A percentile compares a stretch with the other conserved stretches of the same genome.
Evolutionary conservation across 2,888 invertebrate species (phyloP).

Genomic region (Pycnomerus fuliginosus): DNA sequence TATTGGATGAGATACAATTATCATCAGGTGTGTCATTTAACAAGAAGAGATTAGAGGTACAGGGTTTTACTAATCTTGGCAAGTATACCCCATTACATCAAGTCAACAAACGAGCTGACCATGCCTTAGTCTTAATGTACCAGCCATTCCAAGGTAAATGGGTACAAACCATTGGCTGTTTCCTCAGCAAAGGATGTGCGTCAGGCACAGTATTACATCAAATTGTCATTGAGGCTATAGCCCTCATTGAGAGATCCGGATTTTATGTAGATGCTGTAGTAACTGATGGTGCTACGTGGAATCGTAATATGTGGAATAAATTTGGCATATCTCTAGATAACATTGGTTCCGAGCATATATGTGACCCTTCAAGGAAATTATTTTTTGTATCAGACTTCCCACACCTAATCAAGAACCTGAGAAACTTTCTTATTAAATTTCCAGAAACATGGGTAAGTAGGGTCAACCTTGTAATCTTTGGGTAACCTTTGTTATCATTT

Average conservation of each 20-base stretch:
- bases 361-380: conserved; percentile 19
- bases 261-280: conserved; percentile 29
- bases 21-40: conserved; percentile 27
- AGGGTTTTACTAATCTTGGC: conserved; percentile 31
- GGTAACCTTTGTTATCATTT: no score
- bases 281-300: conserved; percentile 34
- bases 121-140: conserved; percentile 36
- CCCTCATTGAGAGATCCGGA: conserved; percentile 25
- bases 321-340: conserved; percentile 23
- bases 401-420: conserved; percentile 30
- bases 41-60: conserved; percentile 16
- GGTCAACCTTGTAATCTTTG: no score
- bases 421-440: conserved; percentile 14
- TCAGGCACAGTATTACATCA: conserved; percentile 26
- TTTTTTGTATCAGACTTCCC: conserved; percentile 36
- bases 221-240: conserved; percentile 30
- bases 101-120: conserved; percentile 27
- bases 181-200: conserved; percentile 30
- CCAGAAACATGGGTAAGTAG: not conserved
- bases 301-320: conserved; percentile 31
- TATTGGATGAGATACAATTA: conserved; percentile 33
- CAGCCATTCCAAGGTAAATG: conserved; percentile 29
- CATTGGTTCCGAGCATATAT: conserved; percentile 30
- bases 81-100: conserved; percentile 27
- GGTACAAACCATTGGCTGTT: conserved; percentile 33